Evolutionary conservation across 2,797 vertebrate genomes (phyloP).

Genomic region (Phoebastria nigripes): DNA sequence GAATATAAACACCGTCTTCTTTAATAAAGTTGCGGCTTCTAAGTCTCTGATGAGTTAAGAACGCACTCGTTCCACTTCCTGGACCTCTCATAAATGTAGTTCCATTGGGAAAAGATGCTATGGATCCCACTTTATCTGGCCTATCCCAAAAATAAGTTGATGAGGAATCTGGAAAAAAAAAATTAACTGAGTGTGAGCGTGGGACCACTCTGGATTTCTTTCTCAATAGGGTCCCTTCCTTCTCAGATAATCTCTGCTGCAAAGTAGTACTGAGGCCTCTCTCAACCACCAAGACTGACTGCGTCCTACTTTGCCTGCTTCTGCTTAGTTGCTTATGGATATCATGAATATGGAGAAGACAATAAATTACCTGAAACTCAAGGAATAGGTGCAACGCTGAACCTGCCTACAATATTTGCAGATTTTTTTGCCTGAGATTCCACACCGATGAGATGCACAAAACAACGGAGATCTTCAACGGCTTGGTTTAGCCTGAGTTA

Average conservation of each 20-base stretch:
- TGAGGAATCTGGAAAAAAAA: not conserved
- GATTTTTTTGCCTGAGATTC: not conserved
- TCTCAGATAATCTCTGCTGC: not conserved
- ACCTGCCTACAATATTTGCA: not conserved
- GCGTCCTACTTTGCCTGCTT: not conserved
- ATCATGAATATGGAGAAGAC: not conserved
- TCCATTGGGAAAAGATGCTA: conserved; percentile 76
- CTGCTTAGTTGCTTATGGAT: not conserved
- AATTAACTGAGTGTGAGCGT: not conserved
- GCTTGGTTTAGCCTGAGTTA: not conserved
- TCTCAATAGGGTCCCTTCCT: not conserved
- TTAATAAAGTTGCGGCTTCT: conserved; percentile 88
- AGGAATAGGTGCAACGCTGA: not conserved
- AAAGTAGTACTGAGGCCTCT: not conserved
- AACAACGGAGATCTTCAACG: not conserved
- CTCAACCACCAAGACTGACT: not conserved
- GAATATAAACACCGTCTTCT: conserved; percentile 83
- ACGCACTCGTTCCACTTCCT: conserved; percentile 74
- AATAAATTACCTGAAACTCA: not conserved
- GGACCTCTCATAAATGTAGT: conserved; percentile 77
- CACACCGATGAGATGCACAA: not conserved
- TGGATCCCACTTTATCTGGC: conserved; percentile 81
- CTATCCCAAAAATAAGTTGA: conserved; percentile 80
- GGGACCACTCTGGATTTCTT: not conserved
- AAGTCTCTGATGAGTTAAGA: conserved; percentile 83